Conservation (phyloP, 1,140 invertebrate genomes). For the Coelopa frigida region DNA sequence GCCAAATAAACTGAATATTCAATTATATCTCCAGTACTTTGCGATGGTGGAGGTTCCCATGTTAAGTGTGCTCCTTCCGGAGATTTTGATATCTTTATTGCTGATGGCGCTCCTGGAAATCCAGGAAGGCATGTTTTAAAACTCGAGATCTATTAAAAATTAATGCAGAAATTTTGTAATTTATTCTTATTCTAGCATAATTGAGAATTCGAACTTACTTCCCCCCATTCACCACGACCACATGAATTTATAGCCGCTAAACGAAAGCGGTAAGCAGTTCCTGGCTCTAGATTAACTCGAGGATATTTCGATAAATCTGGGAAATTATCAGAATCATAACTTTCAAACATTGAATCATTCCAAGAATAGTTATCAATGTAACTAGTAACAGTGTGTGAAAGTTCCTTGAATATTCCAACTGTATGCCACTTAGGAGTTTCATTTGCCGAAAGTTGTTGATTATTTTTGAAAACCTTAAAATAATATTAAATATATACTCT, state of each 20-base stretch:
- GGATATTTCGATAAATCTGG: slow-evolving; percentile 52
- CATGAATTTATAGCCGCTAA: slow-evolving; percentile 95
- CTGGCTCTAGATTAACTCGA: slow-evolving; percentile 78
- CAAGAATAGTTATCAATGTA: slow-evolving; percentile 53
- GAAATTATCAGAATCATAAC: slow-evolving; percentile 53
- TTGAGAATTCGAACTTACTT: too few relatives aligned
- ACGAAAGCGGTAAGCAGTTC: slow-evolving; percentile 95
- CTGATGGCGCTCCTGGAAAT: slow-evolving; percentile 94
- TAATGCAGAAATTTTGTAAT: too few relatives aligned
- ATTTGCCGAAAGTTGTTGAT: too few relatives aligned
- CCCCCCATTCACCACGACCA: slow-evolving; percentile 81
- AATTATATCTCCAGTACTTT: slow-evolving; percentile 84
- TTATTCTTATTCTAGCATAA: too few relatives aligned
- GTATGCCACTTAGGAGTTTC: slow-evolving; percentile 66
- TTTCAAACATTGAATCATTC: slow-evolving; percentile 29
- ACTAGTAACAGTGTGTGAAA: slow-evolving; percentile 55
- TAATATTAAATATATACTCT: too few relatives aligned
- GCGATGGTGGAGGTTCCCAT: slow-evolving; percentile 94
- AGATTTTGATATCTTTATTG: slow-evolving; percentile 96
- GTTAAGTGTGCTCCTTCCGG: slow-evolving; percentile 90
- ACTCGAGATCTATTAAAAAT: slow-evolving; percentile 79
- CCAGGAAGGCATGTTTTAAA: slow-evolving; percentile 96
- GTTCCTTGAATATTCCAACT: slow-evolving; percentile 69
- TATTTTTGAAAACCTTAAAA: too few relatives aligned
- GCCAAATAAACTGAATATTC: slow-evolving; percentile 98